Base-by-base conservation (phyloP, 2,888 invertebrate species). In the Platerodrilus igneus region DNA sequence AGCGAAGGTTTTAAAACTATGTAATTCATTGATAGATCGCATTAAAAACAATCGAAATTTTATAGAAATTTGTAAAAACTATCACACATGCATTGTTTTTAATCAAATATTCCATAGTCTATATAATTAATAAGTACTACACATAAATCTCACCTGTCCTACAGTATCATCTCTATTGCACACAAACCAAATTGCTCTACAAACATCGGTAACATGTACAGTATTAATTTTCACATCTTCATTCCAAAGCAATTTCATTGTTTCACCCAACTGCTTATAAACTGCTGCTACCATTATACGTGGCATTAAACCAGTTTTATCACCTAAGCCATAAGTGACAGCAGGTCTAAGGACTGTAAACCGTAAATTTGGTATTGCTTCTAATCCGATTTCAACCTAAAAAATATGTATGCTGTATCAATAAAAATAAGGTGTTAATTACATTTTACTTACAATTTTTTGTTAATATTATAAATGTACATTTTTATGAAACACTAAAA, bases 221-320 rank as follows among this genome's bases (percentile, higher is more conserved):
- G 93, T 94, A 69, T 92, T 89, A 71, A 90, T 77, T 60, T 80
- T 81, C 50, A 93, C 74, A 43, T 86, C 81, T 7, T 83, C 81
- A 22, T 85, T 87, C 92, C 93, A 94, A 13, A 93, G 72, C 19
- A 94, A 73, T 67, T 91, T 90, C 91, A 94, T 91, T 48, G 87
- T 86, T 68, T 93, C 90, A 20, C 82, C 80, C 17, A 92, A 72
- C 60, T 89, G 82, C 62, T 87, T 89, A 69, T 94, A 94, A 48
- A 93, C 82, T 21, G 86, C 86, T 40, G 90, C 92, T 57, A 89
- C 83, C 19, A 93, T 78, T 35, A 93, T 75, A 26, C 92, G 78
- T 0, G 91, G 90, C 45, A 86, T 86, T 42, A 94, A 69, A 47
- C 91, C 88, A 57, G 78, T 76, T 59, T 81, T 78, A 66, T 94